Conservation (phyloP, 2,113 vertebrate species). For the Parotia lawesii region DNA sequence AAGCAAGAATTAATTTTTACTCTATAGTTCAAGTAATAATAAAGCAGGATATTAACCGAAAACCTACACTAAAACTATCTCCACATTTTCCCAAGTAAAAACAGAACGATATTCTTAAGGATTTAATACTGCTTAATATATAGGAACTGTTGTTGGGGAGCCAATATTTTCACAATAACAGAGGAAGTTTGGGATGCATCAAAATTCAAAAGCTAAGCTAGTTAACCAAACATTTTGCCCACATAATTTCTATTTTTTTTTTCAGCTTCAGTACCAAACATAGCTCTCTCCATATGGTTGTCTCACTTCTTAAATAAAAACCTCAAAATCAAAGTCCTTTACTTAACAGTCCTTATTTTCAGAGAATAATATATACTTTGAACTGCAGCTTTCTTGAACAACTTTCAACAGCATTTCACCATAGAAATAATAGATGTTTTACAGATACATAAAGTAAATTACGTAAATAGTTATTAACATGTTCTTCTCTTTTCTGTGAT, state of each 20-base stretch:
- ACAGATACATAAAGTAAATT: not conserved
- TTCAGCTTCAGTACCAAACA: not conserved
- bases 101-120: not conserved
- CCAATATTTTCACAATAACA: not conserved
- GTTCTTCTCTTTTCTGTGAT: not conserved
- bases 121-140: not conserved
- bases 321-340: not conserved
- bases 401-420: not conserved
- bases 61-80: not conserved
- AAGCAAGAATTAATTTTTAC: constrained; percentile 15
- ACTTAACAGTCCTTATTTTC: not conserved
- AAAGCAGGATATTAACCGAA: constrained; percentile 12
- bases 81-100: constrained; percentile 1
- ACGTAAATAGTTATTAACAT: not conserved
- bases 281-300: not conserved
- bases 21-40: constrained; percentile 8
- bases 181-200: not conserved
- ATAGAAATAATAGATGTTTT: not conserved
- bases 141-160: not conserved
- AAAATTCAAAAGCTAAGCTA: not conserved
- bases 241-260: not conserved
- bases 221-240: not conserved
- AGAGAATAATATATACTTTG: not conserved
- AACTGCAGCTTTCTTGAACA: not conserved
- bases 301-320: not conserved